Percentiles rank a stretch among this genome's conserved stretches.
phyloP scores from a whole-genome alignment of 2,113 vertebrate genomes.

The Protobothrops mucrosquamatus region DNA sequence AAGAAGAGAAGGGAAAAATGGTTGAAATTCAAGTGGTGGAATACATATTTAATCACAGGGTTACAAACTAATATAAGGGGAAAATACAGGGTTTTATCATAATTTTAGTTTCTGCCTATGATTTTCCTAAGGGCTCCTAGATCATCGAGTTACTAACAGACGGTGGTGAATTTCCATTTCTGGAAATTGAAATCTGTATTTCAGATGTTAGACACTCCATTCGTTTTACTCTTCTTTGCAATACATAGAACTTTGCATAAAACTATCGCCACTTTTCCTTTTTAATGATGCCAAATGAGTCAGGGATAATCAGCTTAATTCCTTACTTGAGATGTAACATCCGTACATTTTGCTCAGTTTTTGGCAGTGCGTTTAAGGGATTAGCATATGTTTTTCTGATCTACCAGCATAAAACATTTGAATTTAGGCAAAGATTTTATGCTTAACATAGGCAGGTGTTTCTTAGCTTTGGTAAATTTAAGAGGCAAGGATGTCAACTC shows the following conservation, averaged over 20 bases:
- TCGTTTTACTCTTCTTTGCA: background rate
- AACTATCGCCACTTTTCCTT: background rate
- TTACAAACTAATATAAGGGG: background rate
- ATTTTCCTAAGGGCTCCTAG: background rate
- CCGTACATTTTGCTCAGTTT: background rate
- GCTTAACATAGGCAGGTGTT: background rate
- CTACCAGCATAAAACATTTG: background rate
- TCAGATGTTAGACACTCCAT: background rate
- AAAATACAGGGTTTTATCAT: background rate
- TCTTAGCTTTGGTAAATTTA: background rate
- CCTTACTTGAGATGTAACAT: background rate
- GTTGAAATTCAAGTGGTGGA: background rate
- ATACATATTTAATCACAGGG: background rate
- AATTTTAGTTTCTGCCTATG: background rate
- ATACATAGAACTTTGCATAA: background rate
- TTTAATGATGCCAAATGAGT: background rate
- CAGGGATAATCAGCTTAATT: background rate
- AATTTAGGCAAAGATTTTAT: background rate
- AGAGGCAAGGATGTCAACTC: background rate
- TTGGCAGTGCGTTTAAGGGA: background rate
- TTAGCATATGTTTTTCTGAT: background rate
- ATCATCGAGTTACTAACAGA: background rate
- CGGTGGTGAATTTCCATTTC: background rate
- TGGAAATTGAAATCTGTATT: background rate
- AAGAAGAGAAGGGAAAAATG: background rate